Percentiles rank a stretch among this genome's conserved stretches.
Evolutionary conservation across 1,140 invertebrate species (phyloP).

Genomic region (Magallana gigas): DNA sequence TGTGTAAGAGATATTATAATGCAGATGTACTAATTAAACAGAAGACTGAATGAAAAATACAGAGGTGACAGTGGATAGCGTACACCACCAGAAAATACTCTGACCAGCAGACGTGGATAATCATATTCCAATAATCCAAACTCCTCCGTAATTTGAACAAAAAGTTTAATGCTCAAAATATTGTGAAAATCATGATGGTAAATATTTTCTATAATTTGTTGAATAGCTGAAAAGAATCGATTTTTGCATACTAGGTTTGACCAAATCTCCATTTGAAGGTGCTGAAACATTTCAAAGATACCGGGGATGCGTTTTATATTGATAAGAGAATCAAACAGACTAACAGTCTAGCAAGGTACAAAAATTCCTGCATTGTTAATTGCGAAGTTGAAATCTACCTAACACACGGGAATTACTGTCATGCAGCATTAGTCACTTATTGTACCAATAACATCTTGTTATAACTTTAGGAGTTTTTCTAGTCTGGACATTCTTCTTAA

Average conservation of each 20-base stretch:
- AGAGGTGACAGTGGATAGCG: conserved; percentile 52
- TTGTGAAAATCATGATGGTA: neutral
- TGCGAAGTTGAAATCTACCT: too few species aligned
- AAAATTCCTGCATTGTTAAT: too few species aligned
- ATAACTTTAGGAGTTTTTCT: too few species aligned
- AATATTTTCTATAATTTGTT: neutral
- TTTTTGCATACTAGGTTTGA: conserved; percentile 44
- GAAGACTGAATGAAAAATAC: conserved; percentile 44
- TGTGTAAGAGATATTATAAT: conserved; percentile 33
- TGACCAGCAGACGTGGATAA: conserved; percentile 47
- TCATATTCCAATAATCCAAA: conserved; percentile 49
- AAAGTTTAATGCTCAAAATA: too few species aligned
- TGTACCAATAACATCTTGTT: too few species aligned
- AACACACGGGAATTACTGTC: too few species aligned
- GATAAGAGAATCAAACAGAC: conserved; percentile 49
- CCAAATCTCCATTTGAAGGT: conserved; percentile 60
- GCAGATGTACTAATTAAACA: conserved; percentile 59
- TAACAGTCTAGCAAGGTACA: conserved; percentile 53
- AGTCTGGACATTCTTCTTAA: too few species aligned
- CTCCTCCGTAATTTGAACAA: conserved; percentile 15
- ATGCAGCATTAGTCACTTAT: too few species aligned
- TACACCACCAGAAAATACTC: conserved; percentile 56
- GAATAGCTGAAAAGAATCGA: neutral
- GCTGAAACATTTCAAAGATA: conserved; percentile 58
- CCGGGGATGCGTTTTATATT: conserved; percentile 53